Evolutionary conservation across 2,113 vertebrate species (phyloP).

Genomic region (Oreotrochilus melanogaster): DNA sequence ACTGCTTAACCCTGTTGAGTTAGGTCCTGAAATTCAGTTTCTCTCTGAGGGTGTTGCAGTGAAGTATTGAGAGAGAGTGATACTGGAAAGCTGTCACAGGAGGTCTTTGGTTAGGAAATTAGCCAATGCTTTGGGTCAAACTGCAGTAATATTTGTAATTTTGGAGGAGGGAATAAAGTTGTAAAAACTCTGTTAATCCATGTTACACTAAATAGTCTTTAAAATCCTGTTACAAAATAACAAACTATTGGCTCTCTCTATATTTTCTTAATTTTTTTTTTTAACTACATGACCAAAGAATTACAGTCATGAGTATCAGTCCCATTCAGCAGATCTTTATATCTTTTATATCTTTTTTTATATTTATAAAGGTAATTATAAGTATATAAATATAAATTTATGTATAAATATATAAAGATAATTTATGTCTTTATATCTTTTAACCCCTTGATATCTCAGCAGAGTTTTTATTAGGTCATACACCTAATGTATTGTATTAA

Average conservation of each 20-base stretch:
- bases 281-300: background rate
- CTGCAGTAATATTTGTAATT: background rate
- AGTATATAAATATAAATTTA: no score
- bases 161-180: background rate
- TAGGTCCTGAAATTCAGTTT: background rate
- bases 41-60: background rate
- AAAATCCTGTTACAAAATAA: background rate
- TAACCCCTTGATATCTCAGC: background rate
- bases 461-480: background rate
- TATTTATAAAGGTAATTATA: no score
- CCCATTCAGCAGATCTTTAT: background rate
- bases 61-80: background rate
- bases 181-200: background rate
- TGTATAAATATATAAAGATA: no score
- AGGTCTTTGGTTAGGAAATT: background rate
- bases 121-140: background rate
- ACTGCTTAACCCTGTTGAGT: background rate
- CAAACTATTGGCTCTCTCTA: background rate
- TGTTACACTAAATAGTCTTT: background rate
- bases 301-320: background rate
- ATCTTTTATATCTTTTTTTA: no score
- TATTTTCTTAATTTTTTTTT: no score
- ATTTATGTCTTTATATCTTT: no score
- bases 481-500: background rate
- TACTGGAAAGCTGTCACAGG: background rate